phyloP scores from a whole-genome alignment of 2,797 vertebrate genomes.

The Craterocephalus amniculus region DNA sequence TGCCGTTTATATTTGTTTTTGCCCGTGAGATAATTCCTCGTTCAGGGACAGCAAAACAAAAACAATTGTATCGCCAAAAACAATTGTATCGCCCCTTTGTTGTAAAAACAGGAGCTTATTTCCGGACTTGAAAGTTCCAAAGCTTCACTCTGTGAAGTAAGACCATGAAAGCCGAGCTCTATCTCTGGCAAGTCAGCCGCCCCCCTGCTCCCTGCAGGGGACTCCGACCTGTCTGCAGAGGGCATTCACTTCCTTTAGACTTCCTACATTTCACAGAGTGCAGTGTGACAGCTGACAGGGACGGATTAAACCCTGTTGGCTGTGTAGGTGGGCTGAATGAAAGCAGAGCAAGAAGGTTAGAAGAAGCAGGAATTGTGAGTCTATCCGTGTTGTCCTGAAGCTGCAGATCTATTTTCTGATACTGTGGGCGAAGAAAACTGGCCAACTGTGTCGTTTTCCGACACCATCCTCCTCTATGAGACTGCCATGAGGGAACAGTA shows the following conservation, averaged over 20 bases:
- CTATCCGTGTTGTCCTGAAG: not conserved
- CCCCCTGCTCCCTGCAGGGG: constrained; percentile 1
- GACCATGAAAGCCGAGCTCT: constrained; percentile 41
- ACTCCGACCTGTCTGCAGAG: not conserved
- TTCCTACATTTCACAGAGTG: constrained; percentile 35
- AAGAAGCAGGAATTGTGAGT: constrained; percentile 11
- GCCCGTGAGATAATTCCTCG: not conserved
- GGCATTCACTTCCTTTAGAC: not conserved
- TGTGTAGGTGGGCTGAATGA: constrained; percentile 36
- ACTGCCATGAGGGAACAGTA: not conserved
- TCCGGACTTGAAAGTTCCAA: constrained; percentile 5
- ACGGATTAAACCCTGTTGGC: constrained; percentile 19
- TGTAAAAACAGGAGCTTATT: constrained; percentile 1
- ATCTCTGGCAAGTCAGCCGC: constrained; percentile 25
- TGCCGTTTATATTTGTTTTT: not conserved
- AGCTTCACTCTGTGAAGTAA: constrained; percentile 33
- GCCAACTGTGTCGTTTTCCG: constrained; percentile 11
- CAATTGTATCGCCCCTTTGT: constrained; percentile 9
- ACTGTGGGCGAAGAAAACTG: constrained; percentile 33
- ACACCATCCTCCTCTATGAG: constrained; percentile 7
- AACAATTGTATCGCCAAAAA: constrained; percentile 14
- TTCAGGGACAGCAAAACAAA: not conserved
- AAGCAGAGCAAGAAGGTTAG: constrained; percentile 7
- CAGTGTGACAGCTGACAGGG: constrained; percentile 6
- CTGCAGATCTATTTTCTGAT: constrained; percentile 47